These are phyloP conservation scores for Nannoperca obscura DNA, from an alignment of 2,797 vertebrate genomes.

Conservation along the genomic window DNA sequence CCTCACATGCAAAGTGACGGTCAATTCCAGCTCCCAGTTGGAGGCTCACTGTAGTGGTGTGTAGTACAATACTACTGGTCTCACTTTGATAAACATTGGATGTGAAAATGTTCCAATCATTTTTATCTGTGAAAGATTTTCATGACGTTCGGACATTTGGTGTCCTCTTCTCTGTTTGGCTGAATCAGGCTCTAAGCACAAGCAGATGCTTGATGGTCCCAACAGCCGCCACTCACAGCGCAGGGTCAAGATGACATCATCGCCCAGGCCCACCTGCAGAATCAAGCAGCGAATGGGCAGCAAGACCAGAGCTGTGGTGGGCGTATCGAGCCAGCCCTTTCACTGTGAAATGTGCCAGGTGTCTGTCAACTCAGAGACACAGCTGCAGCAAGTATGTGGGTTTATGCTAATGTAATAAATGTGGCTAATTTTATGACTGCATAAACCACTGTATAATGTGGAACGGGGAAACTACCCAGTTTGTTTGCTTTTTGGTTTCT, in stretches of 20 bases:
- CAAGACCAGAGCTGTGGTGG: constrained; percentile 84
- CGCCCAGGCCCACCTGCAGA: constrained; percentile 82
- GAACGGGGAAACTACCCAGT: not conserved
- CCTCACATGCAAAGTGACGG: constrained; percentile 95
- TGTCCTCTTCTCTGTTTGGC: constrained; percentile 24
- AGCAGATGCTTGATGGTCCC: constrained; percentile 95
- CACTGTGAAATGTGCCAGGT: constrained; percentile 97
- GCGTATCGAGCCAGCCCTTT: constrained; percentile 88
- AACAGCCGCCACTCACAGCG: constrained; percentile 84
- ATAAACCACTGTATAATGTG: constrained; percentile 1
- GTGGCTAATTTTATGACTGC: not conserved
- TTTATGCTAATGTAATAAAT: not conserved
- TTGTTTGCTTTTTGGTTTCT: constrained; percentile 8
- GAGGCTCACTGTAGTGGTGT: constrained; percentile 91
- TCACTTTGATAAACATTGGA: not conserved
- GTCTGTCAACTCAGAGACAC: constrained; percentile 97
- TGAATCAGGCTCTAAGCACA: constrained; percentile 93
- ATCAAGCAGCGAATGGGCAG: constrained; percentile 87
- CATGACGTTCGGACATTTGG: not conserved
- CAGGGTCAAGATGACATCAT: constrained; percentile 86
- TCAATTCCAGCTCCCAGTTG: constrained; percentile 95
- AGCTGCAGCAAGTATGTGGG: constrained; percentile 93
- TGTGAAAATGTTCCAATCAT: not conserved
- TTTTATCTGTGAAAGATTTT: not conserved
- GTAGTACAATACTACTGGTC: constrained; percentile 10